Evolutionary conservation across 2,113 vertebrate genomes (phyloP).

Genomic region (Tinamus guttatus): DNA sequence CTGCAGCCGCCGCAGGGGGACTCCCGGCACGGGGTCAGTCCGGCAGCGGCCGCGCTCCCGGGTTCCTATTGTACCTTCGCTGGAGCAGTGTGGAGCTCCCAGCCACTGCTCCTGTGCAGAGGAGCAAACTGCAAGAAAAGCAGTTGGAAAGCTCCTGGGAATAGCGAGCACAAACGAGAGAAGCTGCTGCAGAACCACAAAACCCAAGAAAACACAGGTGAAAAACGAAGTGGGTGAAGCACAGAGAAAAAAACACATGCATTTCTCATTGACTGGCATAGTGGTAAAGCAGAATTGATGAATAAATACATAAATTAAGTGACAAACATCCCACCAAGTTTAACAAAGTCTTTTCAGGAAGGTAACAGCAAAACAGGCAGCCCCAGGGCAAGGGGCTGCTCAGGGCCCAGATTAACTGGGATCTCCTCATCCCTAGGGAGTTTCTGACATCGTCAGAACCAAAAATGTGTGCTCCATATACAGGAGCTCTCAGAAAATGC

Average conservation of each 20-base stretch:
- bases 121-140: conserved; percentile 39
- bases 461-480: neutral
- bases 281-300: neutral
- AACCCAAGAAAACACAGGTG: neutral
- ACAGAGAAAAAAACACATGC: neutral
- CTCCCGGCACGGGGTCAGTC: neutral
- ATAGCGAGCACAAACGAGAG: conserved; percentile 48
- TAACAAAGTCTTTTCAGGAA: conserved; percentile 18
- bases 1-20: neutral
- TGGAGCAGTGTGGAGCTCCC: neutral
- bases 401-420: neutral
- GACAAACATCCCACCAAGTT: neutral
- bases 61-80: conserved; percentile 60
- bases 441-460: neutral
- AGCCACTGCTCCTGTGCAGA: neutral
- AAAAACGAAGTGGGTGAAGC: neutral
- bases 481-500: neutral
- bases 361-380: neutral
- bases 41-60: neutral
- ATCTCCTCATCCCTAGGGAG: neutral
- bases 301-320: conserved; percentile 18
- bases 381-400: neutral
- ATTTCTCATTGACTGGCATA: neutral
- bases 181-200: neutral
- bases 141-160: conserved; percentile 59